Evolutionary conservation across 2,797 vertebrate species (phyloP), one percentile per base, ranked within the genome.

Genomic region (Coccyzus lansbergi): DNA sequence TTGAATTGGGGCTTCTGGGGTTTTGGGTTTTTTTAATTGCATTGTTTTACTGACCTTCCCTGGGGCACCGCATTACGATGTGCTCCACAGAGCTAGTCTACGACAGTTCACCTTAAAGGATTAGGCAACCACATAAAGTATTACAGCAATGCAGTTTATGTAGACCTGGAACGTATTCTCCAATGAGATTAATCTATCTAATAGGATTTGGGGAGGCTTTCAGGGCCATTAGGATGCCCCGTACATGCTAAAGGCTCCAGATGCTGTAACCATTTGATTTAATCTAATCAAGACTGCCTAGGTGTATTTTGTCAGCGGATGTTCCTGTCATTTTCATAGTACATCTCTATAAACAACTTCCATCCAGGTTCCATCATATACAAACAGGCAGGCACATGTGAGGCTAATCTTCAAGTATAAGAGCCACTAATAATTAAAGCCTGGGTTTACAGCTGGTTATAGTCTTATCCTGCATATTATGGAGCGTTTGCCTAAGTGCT

Each of bases 171-270:
- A 94, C 94, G 94, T 90, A 91, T 97, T 97, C 94, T 98, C 95
- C 97, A 97, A 97, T 25, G 26, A 97, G 97, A 98, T 98, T 98
- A 98, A 94, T 93, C 80, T 88, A 96, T 76, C 75, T 98, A 98
- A 98, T 97, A 98, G 97, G 97, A 98, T 98, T 98, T 96, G 88
- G 84, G 87, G 92, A 96, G 72, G 91, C 96, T 97, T 95, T 97
- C 90, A 96, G 96, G 84, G 95, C 96, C 96, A 97, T 97, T 97
- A 95, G 92, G 95, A 97, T 97, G 95, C 96, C 97, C 97, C 20
- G 42, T 96, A 97, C 96, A 97, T 80, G 70, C 86, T 86, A 91
- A 91, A 97, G 95, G 83, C 95, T 97, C 95, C 97, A 97, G 96
- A 96, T 94, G 95, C 94, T 97, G 88, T 90, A 97, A 95, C 96